These are phyloP conservation scores for Drosophila pachea DNA, from an alignment of 1,140 invertebrate species.

Conservation along the genomic window DNA sequence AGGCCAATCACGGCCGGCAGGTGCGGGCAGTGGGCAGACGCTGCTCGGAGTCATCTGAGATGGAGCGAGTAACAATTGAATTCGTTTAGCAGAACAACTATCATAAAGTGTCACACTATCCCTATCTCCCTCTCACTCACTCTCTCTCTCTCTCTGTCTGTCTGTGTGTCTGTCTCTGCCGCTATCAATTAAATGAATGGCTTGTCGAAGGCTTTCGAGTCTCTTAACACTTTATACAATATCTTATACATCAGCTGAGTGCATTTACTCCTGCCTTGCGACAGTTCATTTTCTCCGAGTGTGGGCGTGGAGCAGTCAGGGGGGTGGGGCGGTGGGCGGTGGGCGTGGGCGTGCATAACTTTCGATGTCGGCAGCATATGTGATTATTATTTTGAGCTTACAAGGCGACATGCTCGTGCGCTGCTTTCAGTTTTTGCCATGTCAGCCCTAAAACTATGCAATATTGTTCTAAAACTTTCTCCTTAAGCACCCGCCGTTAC, in stretches of 20 bases:
- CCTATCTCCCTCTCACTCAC: too few species aligned
- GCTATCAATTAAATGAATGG: too few species aligned
- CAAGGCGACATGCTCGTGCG: slow-evolving; percentile 14
- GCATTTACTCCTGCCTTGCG: background rate
- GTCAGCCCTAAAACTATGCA: slow-evolving; percentile 43
- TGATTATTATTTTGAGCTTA: slow-evolving; percentile 33
- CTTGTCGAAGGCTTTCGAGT: background rate
- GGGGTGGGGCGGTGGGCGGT: background rate
- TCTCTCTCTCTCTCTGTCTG: too few species aligned
- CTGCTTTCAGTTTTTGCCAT: slow-evolving; percentile 22
- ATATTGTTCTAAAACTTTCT: slow-evolving; percentile 40
- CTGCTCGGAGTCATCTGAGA: too few species aligned
- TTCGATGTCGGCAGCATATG: slow-evolving; percentile 20
- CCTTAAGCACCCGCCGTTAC: background rate
- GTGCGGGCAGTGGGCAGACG: too few species aligned
- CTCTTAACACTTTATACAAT: background rate
- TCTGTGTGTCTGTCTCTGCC: too few species aligned
- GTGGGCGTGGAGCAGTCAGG: too few species aligned
- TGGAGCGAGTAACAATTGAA: too few species aligned
- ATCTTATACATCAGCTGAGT: background rate
- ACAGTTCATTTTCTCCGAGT: too few species aligned
- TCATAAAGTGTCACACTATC: too few species aligned
- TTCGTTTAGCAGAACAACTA: too few species aligned
- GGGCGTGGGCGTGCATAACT: slow-evolving; percentile 7
- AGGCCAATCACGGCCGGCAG: too few species aligned